These are phyloP conservation scores for Garrulus glandarius DNA, from an alignment of 2,797 vertebrate genomes.

Conservation along the genomic window DNA sequence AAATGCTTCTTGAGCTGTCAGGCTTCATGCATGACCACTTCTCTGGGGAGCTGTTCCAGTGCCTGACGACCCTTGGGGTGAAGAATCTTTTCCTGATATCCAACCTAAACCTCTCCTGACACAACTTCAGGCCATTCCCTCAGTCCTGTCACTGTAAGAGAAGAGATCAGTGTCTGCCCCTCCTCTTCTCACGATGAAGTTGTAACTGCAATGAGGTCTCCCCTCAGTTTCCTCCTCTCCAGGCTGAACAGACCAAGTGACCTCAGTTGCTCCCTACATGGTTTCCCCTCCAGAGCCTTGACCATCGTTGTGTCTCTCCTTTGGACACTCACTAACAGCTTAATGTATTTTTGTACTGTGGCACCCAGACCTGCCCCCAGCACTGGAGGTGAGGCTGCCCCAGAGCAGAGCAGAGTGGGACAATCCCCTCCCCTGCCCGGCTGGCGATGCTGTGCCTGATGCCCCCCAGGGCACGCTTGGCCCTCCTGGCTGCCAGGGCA, in stretches of 20 bases:
- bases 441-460: not conserved
- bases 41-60: not conserved
- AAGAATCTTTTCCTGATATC: not conserved
- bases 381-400: rapidly evolving
- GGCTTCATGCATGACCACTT: not conserved
- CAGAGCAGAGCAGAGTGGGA: not conserved
- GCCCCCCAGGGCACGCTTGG: rapidly evolving
- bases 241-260: not conserved
- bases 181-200: rapidly evolving
- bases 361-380: no score
- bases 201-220: not conserved
- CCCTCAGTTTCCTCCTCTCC: not conserved
- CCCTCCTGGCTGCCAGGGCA: not conserved
- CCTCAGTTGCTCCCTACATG: not conserved
- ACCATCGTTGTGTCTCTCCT: not conserved
- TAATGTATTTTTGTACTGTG: not conserved
- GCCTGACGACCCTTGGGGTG: rapidly evolving
- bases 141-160: not conserved
- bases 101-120: not conserved
- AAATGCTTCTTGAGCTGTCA: rapidly evolving
- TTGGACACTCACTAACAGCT: not conserved
- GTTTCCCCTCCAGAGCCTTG: not conserved
- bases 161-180: not conserved
- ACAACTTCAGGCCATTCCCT: not conserved
- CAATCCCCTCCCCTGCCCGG: rapidly evolving